phyloP scores from a whole-genome alignment of 2,113 vertebrate species.

The Hemibagrus wyckioides region DNA sequence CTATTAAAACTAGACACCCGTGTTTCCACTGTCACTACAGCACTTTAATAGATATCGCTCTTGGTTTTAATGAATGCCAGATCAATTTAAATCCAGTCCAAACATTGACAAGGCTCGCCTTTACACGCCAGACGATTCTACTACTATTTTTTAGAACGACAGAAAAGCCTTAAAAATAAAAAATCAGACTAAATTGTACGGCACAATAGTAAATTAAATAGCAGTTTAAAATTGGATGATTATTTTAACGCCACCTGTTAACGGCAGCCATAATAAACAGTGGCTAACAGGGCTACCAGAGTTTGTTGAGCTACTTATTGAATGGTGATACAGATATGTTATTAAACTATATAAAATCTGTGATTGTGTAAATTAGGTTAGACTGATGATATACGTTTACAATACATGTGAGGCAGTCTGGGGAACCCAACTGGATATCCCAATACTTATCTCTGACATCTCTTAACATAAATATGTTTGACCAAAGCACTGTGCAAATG shows the following conservation, averaged over 20 bases:
- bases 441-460: background rate
- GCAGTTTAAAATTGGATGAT: background rate
- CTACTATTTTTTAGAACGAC: background rate
- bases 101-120: background rate
- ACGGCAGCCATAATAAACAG: background rate
- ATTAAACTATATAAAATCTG: background rate
- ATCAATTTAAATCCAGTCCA: background rate
- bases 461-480: background rate
- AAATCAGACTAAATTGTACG: background rate
- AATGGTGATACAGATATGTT: background rate
- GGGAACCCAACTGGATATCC: background rate
- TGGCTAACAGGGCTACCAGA: background rate
- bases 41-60: background rate
- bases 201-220: background rate
- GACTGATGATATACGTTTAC: background rate
- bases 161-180: background rate
- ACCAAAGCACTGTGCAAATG: background rate
- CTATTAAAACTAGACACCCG: background rate
- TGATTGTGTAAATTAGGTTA: background rate
- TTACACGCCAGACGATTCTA: background rate
- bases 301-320: background rate
- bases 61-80: background rate
- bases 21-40: background rate
- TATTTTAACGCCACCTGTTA: background rate
- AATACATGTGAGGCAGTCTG: background rate